Evolutionary conservation across 2,113 vertebrate genomes (phyloP).

Genomic region (Azemiops feae): DNA sequence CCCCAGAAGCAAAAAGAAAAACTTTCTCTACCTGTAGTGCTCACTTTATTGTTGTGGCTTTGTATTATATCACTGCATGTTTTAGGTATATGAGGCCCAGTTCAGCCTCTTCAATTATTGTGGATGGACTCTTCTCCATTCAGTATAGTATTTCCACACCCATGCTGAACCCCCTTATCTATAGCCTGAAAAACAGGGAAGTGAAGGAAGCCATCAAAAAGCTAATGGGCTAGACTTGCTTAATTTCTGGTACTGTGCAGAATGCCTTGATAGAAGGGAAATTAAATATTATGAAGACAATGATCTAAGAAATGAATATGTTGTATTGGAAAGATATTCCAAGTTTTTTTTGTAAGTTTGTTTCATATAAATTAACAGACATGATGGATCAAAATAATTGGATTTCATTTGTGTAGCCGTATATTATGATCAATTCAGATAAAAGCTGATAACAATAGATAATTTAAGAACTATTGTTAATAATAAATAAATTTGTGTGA

Average conservation of each 20-base stretch:
- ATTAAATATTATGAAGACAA: neutral
- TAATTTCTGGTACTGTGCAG: neutral
- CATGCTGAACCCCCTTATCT: slow-evolving; percentile 50
- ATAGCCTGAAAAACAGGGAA: slow-evolving; percentile 57
- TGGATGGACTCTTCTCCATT: slow-evolving; percentile 46
- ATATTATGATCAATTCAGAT: too few species aligned
- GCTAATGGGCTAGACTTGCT: neutral
- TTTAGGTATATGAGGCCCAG: slow-evolving; percentile 34
- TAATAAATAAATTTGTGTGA: too few species aligned
- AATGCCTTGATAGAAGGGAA: neutral
- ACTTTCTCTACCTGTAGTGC: slow-evolving; percentile 44
- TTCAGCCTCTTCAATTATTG: neutral
- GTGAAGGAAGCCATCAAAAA: slow-evolving; percentile 52
- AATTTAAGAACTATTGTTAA: too few species aligned
- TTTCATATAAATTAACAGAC: too few species aligned
- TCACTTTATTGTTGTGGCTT: neutral
- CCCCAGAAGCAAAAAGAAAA: slow-evolving; percentile 6
- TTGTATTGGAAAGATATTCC: too few species aligned
- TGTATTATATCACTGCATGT: slow-evolving; percentile 16
- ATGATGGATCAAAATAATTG: too few species aligned
- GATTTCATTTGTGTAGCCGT: too few species aligned
- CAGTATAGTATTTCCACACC: slow-evolving; percentile 49
- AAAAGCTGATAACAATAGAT: too few species aligned
- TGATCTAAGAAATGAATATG: neutral
- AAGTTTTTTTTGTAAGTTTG: too few species aligned